A percentile compares a stretch with the other conserved stretches of the same genome.
Evolutionary conservation across 2,113 vertebrate genomes (phyloP).

Genomic region (Prietella phreatophila): DNA sequence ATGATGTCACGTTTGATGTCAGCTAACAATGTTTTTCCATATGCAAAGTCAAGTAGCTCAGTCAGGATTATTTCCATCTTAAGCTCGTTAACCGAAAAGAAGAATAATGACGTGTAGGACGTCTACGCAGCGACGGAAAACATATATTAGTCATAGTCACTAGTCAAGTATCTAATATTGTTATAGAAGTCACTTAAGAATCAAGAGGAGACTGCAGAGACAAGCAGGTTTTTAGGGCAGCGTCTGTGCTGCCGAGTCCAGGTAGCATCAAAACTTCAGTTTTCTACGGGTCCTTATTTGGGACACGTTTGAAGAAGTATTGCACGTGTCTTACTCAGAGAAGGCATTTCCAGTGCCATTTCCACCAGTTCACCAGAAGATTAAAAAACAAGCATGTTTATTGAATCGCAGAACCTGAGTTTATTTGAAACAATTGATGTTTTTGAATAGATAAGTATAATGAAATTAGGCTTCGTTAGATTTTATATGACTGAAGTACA

Average conservation of each 20-base stretch:
- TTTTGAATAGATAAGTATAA: background rate
- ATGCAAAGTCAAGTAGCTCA: constrained; percentile 26
- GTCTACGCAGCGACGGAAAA: background rate
- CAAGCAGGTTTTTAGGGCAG: background rate
- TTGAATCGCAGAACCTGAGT: background rate
- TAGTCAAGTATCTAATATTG: background rate
- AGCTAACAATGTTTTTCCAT: constrained; percentile 19
- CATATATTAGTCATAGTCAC: background rate
- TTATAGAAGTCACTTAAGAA: background rate
- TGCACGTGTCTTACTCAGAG: background rate
- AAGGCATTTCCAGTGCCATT: background rate
- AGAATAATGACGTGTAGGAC: constrained; percentile 13
- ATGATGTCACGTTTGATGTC: constrained; percentile 25
- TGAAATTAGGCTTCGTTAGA: background rate
- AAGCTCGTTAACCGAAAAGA: constrained; percentile 8
- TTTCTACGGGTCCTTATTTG: background rate
- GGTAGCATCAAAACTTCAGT: background rate
- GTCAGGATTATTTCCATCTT: constrained; percentile 18
- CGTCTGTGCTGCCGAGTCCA: background rate
- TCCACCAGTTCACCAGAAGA: background rate
- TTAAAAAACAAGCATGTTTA: background rate
- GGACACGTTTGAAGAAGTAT: background rate
- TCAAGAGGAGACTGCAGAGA: background rate
- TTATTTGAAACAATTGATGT: background rate
- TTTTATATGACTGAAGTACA: background rate